Evolutionary conservation across 2,797 vertebrate genomes (phyloP).

Genomic region (Sebastiscus albofasciatus): DNA sequence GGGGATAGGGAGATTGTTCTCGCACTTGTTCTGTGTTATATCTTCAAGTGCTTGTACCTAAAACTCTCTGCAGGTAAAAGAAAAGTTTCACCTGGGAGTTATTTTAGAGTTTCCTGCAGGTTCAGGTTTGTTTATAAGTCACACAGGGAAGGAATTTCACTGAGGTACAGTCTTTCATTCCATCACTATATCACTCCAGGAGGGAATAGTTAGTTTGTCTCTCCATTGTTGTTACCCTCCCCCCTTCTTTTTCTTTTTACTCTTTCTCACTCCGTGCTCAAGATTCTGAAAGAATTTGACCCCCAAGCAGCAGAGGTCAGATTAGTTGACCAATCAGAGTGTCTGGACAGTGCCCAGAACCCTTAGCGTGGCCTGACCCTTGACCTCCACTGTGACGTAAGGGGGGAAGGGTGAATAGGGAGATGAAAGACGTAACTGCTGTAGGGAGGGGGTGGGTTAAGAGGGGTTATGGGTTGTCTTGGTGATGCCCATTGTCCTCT

Average conservation of each 20-base stretch:
- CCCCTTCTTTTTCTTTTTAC: constrained; percentile 70
- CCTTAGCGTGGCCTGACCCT: constrained; percentile 84
- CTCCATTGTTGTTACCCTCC: constrained; percentile 82
- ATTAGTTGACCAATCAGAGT: constrained; percentile 86
- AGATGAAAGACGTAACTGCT: constrained; percentile 86
- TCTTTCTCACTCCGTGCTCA: constrained; percentile 81
- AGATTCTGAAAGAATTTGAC: constrained; percentile 89
- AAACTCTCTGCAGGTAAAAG: constrained; percentile 5
- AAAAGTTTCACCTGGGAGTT: constrained; percentile 1
- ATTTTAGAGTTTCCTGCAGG: constrained; percentile 10
- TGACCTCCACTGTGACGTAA: constrained; percentile 83
- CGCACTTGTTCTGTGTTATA: constrained; percentile 25
- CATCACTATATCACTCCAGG: constrained; percentile 80
- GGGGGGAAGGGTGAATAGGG: constrained; percentile 84
- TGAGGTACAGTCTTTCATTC: constrained; percentile 82
- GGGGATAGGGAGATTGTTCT: constrained; percentile 35
- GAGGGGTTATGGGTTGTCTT: constrained; percentile 88
- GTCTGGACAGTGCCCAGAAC: constrained; percentile 85
- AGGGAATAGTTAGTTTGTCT: constrained; percentile 83
- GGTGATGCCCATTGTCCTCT: constrained; percentile 86
- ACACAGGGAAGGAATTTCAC: constrained; percentile 45
- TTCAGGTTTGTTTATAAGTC: constrained; percentile 42
- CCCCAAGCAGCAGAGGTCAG: constrained; percentile 81
- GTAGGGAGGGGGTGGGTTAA: constrained; percentile 84
- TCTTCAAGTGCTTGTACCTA: constrained; percentile 23